These are phyloP conservation scores for Hypena proboscidalis DNA, from an alignment of 2,888 invertebrate species.

Conservation along the genomic window DNA sequence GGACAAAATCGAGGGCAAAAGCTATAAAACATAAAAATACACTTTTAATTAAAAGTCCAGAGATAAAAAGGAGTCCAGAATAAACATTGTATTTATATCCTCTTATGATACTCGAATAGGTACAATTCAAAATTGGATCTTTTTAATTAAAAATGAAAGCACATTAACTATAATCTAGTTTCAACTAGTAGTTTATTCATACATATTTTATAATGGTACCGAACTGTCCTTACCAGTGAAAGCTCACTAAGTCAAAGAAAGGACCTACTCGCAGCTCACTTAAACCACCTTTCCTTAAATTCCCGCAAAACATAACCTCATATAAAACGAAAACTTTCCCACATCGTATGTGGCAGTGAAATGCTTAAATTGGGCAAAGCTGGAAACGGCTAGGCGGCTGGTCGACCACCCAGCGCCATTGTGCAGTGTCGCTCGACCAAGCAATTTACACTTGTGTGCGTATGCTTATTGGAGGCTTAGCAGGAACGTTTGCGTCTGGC, in stretches of 20 bases:
- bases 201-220: no score
- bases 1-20: no score
- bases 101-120: no score
- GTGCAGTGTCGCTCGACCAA: conserved; percentile 60
- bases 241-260: neutral
- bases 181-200: no score
- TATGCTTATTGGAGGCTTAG: conserved; percentile 35
- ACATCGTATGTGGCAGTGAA: conserved; percentile 52
- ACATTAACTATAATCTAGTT: no score
- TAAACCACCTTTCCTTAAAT: conserved; percentile 11
- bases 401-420: conserved; percentile 68
- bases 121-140: no score
- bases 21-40: no score
- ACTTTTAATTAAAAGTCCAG: no score
- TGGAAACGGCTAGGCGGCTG: conserved; percentile 51
- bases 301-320: conserved; percentile 33
- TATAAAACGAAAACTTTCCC: conserved; percentile 41
- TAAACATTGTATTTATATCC: no score
- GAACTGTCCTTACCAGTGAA: no score
- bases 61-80: no score
- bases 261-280: neutral
- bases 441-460: conserved; percentile 55
- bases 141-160: no score
- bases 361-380: conserved; percentile 63
- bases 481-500: conserved; percentile 14